Conservation (phyloP, 2,113 vertebrate genomes). For the Camelus bactrianus region DNA sequence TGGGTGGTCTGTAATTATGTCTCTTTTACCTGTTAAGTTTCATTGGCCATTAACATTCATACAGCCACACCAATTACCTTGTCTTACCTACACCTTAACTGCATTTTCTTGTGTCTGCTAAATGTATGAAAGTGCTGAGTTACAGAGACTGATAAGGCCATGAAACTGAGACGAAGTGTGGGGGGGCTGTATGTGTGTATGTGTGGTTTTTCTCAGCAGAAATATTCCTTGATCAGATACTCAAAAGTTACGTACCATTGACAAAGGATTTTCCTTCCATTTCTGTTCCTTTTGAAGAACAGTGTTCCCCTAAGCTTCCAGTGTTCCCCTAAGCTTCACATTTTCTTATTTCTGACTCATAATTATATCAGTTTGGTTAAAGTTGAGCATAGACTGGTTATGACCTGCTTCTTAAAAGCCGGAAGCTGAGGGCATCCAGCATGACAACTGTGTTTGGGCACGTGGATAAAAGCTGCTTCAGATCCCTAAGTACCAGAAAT, state of each 20-base stretch:
- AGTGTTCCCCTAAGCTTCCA: neutral
- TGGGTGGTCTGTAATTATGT: constrained; percentile 24
- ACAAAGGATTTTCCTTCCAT: neutral
- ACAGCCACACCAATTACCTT: neutral
- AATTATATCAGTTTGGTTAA: constrained; percentile 43
- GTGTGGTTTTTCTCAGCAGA: neutral
- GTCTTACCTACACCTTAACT: neutral
- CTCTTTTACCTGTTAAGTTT: constrained; percentile 49
- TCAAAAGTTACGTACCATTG: neutral
- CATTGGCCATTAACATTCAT: neutral
- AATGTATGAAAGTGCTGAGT: neutral
- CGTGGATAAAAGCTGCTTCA: neutral
- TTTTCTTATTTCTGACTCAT: constrained; percentile 47
- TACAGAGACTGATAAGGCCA: neutral
- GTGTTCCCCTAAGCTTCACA: neutral
- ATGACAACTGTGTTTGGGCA: constrained; percentile 26
- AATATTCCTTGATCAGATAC: neutral
- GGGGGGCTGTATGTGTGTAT: neutral
- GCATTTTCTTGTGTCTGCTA: neutral
- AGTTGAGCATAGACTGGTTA: neutral
- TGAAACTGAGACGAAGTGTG: neutral
- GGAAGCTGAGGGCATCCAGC: neutral
- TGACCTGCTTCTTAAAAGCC: constrained; percentile 33
- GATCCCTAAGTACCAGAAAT: neutral
- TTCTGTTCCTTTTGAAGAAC: neutral